Evolutionary conservation across 2,888 invertebrate genomes (phyloP).

Genomic region (Heliconius charithonia): DNA sequence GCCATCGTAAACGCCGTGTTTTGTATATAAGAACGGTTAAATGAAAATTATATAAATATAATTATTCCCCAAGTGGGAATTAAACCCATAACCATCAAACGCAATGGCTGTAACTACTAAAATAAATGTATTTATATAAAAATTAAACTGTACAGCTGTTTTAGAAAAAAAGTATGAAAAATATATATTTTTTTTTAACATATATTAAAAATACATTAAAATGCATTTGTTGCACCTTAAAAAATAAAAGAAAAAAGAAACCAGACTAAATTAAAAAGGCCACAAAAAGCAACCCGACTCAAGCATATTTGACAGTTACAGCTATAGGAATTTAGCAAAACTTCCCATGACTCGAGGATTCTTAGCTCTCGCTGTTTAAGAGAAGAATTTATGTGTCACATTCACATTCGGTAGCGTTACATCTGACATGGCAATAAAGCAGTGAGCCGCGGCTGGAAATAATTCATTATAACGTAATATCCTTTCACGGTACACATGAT

Average conservation of each 20-base stretch:
- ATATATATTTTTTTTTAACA: too few relatives aligned
- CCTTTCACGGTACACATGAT: slow-evolving; percentile 42
- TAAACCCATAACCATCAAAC: too few relatives aligned
- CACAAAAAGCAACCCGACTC: too few relatives aligned
- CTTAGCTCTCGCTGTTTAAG: slow-evolving; percentile 11
- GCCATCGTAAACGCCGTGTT: too few relatives aligned
- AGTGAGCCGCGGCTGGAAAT: slow-evolving; percentile 42
- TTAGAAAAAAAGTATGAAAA: too few relatives aligned
- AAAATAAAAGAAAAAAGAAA: neutral
- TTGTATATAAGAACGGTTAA: too few relatives aligned
- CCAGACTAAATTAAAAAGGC: neutral
- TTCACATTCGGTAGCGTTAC: slow-evolving; percentile 31
- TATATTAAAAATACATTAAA: too few relatives aligned
- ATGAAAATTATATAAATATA: too few relatives aligned
- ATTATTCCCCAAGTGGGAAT: too few relatives aligned
- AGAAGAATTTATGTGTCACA: slow-evolving; percentile 30
- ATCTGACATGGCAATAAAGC: slow-evolving; percentile 46
- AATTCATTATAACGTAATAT: slow-evolving; percentile 51
- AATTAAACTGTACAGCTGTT: too few relatives aligned
- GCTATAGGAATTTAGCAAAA: slow-evolving; percentile 9
- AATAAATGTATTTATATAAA: too few relatives aligned
- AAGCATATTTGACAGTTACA: slow-evolving; percentile 4
- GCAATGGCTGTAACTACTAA: too few relatives aligned
- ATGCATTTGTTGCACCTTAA: neutral
- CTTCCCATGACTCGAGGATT: neutral